phyloP scores from a whole-genome alignment of 2,113 vertebrate species.

The Dicerorhinus sumatrensis region DNA sequence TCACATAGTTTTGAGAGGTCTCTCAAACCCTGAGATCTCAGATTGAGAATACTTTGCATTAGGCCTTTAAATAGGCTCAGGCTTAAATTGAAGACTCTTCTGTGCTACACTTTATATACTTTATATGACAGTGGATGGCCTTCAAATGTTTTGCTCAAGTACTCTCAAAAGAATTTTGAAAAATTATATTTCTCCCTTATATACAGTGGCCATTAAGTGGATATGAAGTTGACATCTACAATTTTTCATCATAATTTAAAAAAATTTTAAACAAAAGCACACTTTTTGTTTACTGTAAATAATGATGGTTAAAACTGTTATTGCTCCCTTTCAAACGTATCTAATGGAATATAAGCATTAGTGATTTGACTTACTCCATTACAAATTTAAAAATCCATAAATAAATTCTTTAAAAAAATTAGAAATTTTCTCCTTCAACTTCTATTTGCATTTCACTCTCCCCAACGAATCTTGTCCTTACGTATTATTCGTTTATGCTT shows the following conservation, averaged over 20 bases:
- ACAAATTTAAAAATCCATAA: conserved; percentile 42
- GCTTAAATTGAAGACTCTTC: background rate
- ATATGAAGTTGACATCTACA: background rate
- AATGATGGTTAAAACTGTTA: background rate
- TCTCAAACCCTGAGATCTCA: conserved; percentile 7
- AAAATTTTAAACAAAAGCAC: background rate
- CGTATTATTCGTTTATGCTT: background rate
- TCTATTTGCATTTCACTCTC: conserved; percentile 39
- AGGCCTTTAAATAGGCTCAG: background rate
- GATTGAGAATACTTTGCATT: background rate
- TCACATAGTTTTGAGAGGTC: background rate
- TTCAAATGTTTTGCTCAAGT: conserved; percentile 17
- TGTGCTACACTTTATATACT: background rate
- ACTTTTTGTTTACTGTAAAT: conserved; percentile 20
- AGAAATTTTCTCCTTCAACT: conserved; percentile 24
- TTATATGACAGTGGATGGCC: background rate
- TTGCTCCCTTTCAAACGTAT: background rate
- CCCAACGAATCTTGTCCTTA: background rate
- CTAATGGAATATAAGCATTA: background rate
- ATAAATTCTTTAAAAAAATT: background rate
- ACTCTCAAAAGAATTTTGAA: conserved; percentile 22
- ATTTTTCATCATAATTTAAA: background rate
- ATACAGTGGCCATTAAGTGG: background rate
- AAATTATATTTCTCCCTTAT: background rate
- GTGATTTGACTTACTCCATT: conserved; percentile 20